Base-by-base conservation (phyloP, 2,888 invertebrate genomes). In the Thymelicus sylvestris region DNA sequence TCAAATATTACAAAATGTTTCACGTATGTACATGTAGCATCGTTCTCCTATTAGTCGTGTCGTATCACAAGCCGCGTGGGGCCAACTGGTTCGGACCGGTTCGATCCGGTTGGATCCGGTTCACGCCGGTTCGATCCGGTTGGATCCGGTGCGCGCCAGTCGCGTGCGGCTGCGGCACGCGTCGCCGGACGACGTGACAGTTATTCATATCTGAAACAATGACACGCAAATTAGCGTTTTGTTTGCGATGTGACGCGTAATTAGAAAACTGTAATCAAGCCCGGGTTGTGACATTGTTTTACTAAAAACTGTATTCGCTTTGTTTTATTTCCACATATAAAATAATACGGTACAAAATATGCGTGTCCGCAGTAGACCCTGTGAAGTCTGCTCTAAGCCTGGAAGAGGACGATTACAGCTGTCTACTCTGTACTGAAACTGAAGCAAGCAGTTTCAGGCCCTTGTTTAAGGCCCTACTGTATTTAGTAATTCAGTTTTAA, bases 1-100 rank as follows among this genome's bases (percentile, higher is more conserved):
- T 93, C 91, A 93, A 93, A 92, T 93, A 93, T 93, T 93, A 93
- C 93, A 93, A 93, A 93, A 92, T 86, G 89, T 90, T 86, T 89
- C 85, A 87, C 85, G 87, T 93, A 93, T 93, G 86, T 93, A 93
- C 93, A 93, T 86, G 83, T 88, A 90, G 92, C 91, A 90, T 91
- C 87, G 90, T 90, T 91, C 91, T 92, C 92, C 92, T 90, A 86
- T 81, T 78, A 79, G 81, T 86, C 90, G 87, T 67, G 78, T 74
- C 67, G 63, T 73, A 74, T 72, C 73, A 73, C 77, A 71, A 71
- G 71, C 50, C 63, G 76, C 73, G 72, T 3, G 59, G 67, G 50
- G 59, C 47, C 75, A 63, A n/a, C 66, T 67, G 72, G 62, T 64
- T 41, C 73, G 67, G 67, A 67, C 74, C 74, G 80, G 83, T 81